Percentiles rank a stretch among this genome's conserved stretches.
Evolutionary conservation across 2,113 vertebrate genomes (phyloP).

Genomic region (Heliornis fulica): DNA sequence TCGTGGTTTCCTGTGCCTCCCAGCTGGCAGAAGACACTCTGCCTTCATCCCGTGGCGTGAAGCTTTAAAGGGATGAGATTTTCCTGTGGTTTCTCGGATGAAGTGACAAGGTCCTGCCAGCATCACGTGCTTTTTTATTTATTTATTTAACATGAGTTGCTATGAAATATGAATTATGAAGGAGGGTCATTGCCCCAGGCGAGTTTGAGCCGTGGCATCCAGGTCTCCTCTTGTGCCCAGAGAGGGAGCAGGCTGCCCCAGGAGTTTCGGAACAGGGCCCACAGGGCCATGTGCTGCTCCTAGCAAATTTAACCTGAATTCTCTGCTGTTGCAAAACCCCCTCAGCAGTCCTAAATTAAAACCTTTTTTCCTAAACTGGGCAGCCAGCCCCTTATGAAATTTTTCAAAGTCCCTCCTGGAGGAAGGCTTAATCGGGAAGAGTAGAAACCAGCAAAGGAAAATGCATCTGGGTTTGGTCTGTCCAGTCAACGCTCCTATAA

Average conservation of each 20-base stretch:
- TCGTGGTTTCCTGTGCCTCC: background rate
- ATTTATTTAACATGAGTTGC: background rate
- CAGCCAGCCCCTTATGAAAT: background rate
- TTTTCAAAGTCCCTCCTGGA: background rate
- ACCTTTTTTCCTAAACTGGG: background rate
- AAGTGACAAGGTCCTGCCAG: background rate
- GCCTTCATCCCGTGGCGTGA: background rate
- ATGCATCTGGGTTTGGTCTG: background rate
- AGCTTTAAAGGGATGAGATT: background rate
- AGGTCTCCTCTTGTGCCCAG: fast-evolving
- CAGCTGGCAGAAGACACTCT: fast-evolving
- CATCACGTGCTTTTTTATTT: fast-evolving
- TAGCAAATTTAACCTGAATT: background rate
- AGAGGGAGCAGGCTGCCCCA: background rate
- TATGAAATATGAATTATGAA: background rate
- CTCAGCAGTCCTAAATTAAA: background rate
- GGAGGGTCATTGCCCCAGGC: background rate
- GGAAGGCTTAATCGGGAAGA: background rate
- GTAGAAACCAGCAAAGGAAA: background rate
- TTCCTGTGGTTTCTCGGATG: background rate
- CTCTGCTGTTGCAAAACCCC: background rate
- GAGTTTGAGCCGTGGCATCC: background rate
- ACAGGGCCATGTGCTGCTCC: background rate
- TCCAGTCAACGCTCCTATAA: fast-evolving
- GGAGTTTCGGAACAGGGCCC: background rate